phyloP scores from a whole-genome alignment of 2,113 vertebrate genomes.

The Aldabrachelys gigantea region DNA sequence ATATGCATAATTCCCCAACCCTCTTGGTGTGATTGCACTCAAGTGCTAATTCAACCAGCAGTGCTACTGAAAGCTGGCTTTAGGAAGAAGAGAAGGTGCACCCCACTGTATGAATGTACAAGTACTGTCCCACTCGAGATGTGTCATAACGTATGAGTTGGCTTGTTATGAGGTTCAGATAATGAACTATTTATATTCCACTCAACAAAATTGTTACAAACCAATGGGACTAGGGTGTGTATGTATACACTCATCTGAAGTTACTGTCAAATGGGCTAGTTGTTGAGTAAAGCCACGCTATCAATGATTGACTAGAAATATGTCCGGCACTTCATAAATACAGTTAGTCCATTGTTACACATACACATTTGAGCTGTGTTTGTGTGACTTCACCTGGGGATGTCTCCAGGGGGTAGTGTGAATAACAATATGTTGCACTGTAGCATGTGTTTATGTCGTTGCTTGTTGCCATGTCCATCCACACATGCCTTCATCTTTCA shows the following conservation, averaged over 20 bases:
- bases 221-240: background rate
- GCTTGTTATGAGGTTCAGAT: background rate
- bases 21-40: background rate
- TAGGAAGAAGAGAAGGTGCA: background rate
- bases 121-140: accelerated
- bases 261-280: background rate
- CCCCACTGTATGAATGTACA: background rate
- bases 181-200: accelerated
- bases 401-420: background rate
- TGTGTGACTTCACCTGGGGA: background rate
- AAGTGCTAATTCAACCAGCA: background rate
- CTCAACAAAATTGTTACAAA: background rate
- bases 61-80: background rate
- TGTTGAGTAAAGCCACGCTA: background rate
- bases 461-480: background rate
- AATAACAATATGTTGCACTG: background rate
- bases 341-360: background rate
- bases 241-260: background rate
- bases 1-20: background rate
- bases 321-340: background rate
- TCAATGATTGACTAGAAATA: background rate
- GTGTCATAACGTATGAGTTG: background rate
- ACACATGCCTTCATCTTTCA: background rate
- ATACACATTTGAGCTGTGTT: background rate
- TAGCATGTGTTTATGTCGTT: background rate